Evolutionary conservation across 92 coral and sea anemone species (phyloP).

Genomic region (Actinernus sp.): DNA sequence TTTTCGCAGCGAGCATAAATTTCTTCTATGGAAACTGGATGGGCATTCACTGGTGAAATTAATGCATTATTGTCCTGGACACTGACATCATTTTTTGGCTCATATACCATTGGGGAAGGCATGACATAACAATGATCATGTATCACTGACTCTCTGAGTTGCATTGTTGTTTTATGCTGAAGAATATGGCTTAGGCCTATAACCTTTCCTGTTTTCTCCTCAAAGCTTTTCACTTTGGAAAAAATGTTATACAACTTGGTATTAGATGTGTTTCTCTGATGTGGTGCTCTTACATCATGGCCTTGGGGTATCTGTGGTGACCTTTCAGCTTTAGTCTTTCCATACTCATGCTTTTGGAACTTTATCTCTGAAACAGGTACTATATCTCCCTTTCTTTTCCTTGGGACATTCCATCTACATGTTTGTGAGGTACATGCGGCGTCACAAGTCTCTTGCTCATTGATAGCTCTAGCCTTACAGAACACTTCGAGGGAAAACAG

Average conservation of each 20-base stretch:
- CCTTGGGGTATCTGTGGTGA: not conserved
- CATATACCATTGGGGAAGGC: not conserved
- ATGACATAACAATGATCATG: not conserved
- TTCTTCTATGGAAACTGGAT: constrained; percentile 31
- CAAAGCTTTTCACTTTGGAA: constrained; percentile 6
- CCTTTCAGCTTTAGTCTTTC: constrained; percentile 3
- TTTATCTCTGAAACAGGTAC: constrained; percentile 15
- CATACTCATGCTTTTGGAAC: constrained; percentile 26
- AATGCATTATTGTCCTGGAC: not conserved
- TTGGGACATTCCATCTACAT: constrained; percentile 16
- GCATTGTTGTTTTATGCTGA: not conserved
- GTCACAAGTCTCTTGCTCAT: not conserved
- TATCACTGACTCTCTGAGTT: too few relatives aligned
- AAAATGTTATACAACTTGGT: constrained; percentile 10
- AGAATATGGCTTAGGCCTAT: constrained; percentile 9
- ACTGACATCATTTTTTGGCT: not conserved
- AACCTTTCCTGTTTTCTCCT: constrained; percentile 23
- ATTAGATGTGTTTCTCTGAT: not conserved
- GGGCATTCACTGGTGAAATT: constrained; percentile 25
- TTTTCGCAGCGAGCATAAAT: constrained; percentile 22
- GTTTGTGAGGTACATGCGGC: constrained; percentile 1
- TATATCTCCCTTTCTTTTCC: constrained; percentile 45
- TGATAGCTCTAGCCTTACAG: constrained; percentile 18
- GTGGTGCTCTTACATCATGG: constrained; percentile 7
- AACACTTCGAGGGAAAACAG: constrained; percentile 30